Evolutionary conservation across 1,140 invertebrate genomes (phyloP), one percentile per base, ranked within the genome.

Genomic region (Holcopasites calliopsidis): DNA sequence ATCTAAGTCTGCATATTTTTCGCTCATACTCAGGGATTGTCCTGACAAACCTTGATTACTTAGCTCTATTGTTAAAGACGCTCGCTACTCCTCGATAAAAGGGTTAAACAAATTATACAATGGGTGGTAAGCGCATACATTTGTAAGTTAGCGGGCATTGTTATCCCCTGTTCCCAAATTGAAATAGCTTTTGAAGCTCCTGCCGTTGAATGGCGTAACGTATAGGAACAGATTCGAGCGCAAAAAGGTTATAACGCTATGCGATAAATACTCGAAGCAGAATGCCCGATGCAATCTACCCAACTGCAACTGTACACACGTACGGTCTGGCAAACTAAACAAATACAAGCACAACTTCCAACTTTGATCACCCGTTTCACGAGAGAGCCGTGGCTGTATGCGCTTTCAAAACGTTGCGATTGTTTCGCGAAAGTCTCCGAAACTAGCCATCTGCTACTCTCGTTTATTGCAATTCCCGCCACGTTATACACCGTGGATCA

Each of bases 371-470:
- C 57, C 35, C 35, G 35, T 60, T 60, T 31, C 35, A 60, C 21
- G 21, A 40, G 35, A n/a, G n/a, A 60, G 57, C 35, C 21, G 6
- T 16, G 21, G 57, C 40, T 60, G 40, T 60, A 60, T 40, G 57
- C 31, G 57, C 57, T 60, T 60, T 60, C 35, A 60, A 60, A 60
- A 60, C 7, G 57, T 60, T 60, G 57, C 57, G 57, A 60, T 60
- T 60, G 57, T 60, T 60, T 26, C 57, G 6, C 57, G 35, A 60
- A 60, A 60, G 57, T 60, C 57, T 26, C 57, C 31, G 21, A 31
- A 60, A 60, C 57, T 60, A 26, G 21, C 57, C 57, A 60, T 60
- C 57, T 60, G 57, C 11, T 60, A 21, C 35, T 35, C 57, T 60
- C 57, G 21, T 60, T 60, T 60, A 60, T 60, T 40, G 21, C 57